Percentiles rank a stretch among this genome's conserved stretches.
Conservation (phyloP, 2,113 vertebrate genomes). For the Onychorhynchus coronatus region DNA sequence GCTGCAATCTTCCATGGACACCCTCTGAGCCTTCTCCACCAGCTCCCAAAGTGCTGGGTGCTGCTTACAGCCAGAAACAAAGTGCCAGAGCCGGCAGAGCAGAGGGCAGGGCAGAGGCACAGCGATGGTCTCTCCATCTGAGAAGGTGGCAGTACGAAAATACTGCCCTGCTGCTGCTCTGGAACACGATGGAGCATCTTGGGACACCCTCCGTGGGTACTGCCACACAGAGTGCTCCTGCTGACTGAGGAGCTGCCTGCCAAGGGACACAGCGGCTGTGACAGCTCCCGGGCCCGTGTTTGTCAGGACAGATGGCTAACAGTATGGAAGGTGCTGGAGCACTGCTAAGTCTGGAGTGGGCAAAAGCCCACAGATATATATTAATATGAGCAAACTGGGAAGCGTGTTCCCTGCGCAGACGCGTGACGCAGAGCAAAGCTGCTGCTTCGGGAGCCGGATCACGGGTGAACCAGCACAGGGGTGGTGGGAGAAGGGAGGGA, state of each 20-base stretch:
- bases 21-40: not conserved
- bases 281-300: not conserved
- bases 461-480: rapidly evolving
- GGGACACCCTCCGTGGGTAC: rapidly evolving
- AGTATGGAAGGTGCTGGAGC: not conserved
- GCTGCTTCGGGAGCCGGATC: not conserved
- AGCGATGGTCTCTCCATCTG: rapidly evolving
- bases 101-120: not conserved
- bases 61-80: not conserved
- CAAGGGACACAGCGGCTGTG: not conserved
- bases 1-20: not conserved
- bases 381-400: not conserved
- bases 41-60: not conserved
- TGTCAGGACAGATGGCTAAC: not conserved
- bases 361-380: not conserved
- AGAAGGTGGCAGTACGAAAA: not conserved
- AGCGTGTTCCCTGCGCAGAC: not conserved
- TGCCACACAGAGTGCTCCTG: not conserved
- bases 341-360: not conserved
- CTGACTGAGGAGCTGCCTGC: not conserved
- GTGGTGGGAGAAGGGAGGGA: not conserved
- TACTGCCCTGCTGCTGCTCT: not conserved
- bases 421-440: rapidly evolving
- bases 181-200: not conserved
- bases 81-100: not conserved